These are phyloP conservation scores for Pipa parva DNA, from an alignment of 2,113 vertebrate species.

Conservation along the genomic window DNA sequence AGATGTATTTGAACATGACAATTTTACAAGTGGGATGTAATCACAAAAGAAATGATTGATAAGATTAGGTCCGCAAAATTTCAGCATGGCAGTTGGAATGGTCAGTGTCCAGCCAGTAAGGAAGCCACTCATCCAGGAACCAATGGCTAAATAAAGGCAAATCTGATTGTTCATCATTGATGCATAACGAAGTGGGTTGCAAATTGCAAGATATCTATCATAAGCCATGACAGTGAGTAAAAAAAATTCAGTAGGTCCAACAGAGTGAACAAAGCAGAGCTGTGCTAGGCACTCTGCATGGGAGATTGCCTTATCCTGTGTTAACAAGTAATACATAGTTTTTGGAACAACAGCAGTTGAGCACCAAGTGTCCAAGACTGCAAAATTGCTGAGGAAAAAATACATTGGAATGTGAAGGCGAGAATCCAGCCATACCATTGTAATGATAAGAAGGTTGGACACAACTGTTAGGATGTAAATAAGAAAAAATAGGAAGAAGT, in stretches of 20 bases:
- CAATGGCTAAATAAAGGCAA: conserved; percentile 21
- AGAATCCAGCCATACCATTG: conserved; percentile 11
- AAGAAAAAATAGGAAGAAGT: conserved; percentile 23
- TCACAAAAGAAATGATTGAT: conserved; percentile 53
- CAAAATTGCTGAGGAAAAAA: conserved; percentile 46
- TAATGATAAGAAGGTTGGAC: conserved; percentile 40
- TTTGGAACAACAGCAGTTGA: conserved; percentile 37
- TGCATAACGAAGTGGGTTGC: conserved; percentile 34
- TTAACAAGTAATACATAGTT: conserved; percentile 40
- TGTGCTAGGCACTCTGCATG: conserved; percentile 34
- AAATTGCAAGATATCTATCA: conserved; percentile 44
- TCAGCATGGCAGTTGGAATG: conserved; percentile 13
- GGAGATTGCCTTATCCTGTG: conserved; percentile 33
- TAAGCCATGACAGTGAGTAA: conserved; percentile 45
- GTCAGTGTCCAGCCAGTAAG: conserved; percentile 29
- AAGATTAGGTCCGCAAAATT: conserved; percentile 46
- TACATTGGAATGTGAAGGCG: conserved; percentile 42
- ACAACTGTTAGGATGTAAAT: conserved; percentile 39
- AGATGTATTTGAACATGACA: conserved; percentile 43
- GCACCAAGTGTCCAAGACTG: conserved; percentile 44
- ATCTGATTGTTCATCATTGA: conserved; percentile 36
- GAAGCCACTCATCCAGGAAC: conserved; percentile 39
- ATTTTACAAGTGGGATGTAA: conserved; percentile 41
- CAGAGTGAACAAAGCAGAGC: conserved; percentile 44
- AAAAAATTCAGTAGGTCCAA: conserved; percentile 40